Evolutionary conservation across 2,797 vertebrate genomes (phyloP).

Genomic region (Melanotaenia pygmaea): DNA sequence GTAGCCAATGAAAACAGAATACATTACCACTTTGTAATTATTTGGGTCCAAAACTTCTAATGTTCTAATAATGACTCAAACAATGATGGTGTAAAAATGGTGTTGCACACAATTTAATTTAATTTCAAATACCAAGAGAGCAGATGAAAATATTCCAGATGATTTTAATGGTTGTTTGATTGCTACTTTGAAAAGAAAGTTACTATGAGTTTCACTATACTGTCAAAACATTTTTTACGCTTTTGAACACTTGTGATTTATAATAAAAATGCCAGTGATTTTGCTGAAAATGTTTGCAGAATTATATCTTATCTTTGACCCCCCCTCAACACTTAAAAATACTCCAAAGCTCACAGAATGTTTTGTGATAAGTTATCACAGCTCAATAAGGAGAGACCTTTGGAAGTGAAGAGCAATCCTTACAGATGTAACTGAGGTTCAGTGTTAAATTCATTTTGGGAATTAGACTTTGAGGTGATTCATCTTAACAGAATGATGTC

Average conservation of each 20-base stretch:
- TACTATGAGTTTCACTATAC: background rate
- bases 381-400: background rate
- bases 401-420: background rate
- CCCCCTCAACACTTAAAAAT: background rate
- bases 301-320: background rate
- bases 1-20: slow-evolving; percentile 45
- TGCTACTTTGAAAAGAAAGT: background rate
- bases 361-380: background rate
- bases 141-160: background rate
- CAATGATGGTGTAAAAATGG: slow-evolving; percentile 2
- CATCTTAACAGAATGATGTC: background rate
- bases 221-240: slow-evolving; percentile 7
- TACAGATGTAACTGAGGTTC: background rate
- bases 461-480: background rate
- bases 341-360: background rate
- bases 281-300: background rate
- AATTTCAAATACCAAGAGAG: background rate
- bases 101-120: slow-evolving; percentile 4
- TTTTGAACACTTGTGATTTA: slow-evolving; percentile 14
- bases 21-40: background rate
- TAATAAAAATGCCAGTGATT: slow-evolving; percentile 32
- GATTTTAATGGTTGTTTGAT: background rate
- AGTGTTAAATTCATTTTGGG: background rate
- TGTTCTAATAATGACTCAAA: background rate
- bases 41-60: background rate